Percentiles rank a stretch among this genome's conserved stretches.
These are phyloP conservation scores for Lagopus muta DNA, from an alignment of 2,113 vertebrate species.

Conservation along the genomic window DNA sequence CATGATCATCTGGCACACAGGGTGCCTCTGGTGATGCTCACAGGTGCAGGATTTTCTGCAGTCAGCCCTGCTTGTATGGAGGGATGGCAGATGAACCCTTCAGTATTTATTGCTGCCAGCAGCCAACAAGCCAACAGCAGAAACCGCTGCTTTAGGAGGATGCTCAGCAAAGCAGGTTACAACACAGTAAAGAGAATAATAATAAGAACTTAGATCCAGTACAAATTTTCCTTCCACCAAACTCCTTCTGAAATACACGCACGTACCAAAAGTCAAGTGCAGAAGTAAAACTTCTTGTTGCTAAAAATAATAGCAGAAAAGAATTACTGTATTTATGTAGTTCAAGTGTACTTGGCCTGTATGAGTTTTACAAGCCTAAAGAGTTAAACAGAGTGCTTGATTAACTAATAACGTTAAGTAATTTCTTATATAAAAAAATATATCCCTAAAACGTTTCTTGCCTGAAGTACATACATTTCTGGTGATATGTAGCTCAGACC, in stretches of 20 bases:
- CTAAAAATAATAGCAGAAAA: neutral
- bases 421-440: neutral
- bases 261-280: neutral
- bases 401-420: neutral
- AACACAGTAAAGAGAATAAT: neutral
- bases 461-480: neutral
- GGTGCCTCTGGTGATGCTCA: neutral
- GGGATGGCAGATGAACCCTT: neutral
- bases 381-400: neutral
- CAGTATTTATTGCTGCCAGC: neutral
- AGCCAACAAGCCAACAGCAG: neutral
- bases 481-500: neutral
- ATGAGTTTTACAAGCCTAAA: neutral
- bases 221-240: neutral
- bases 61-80: neutral
- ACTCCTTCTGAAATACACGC: neutral
- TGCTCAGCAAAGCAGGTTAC: neutral
- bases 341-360: neutral
- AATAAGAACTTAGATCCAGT: neutral
- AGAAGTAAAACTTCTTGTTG: neutral
- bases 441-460: neutral
- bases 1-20: rapidly evolving
- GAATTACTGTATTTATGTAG: neutral
- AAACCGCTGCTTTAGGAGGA: neutral
- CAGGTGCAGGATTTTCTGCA: neutral